phyloP scores from a whole-genome alignment of 2,797 vertebrate species.

The Enteromius viviparus region DNA sequence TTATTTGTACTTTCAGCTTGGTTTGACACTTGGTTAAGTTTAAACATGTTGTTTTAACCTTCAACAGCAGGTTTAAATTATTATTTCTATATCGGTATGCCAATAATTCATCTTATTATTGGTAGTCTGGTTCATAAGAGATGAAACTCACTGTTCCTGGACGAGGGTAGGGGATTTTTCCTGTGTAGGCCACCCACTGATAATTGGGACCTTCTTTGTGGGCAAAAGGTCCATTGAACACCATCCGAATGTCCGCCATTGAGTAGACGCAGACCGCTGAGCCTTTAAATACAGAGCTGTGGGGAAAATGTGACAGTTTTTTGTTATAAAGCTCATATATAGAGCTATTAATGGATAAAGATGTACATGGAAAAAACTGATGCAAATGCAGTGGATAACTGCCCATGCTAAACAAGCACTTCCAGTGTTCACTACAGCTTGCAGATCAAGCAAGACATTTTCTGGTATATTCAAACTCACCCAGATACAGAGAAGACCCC shows the following conservation, averaged over 20 bases:
- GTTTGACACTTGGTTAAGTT: neutral
- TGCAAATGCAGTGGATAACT: neutral
- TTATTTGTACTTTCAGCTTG: neutral
- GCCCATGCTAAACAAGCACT: neutral
- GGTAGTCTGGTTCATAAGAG: conserved; percentile 18
- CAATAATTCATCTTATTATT: conserved; percentile 39
- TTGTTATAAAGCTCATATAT: neutral
- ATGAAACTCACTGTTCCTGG: conserved; percentile 90
- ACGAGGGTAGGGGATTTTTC: conserved; percentile 97
- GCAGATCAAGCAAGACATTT: neutral
- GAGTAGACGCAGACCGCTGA: conserved; percentile 98
- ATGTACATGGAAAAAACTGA: neutral
- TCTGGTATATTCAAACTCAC: conserved; percentile 74
- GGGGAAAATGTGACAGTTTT: conserved; percentile 55
- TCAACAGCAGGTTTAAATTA: neutral
- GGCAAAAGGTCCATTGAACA: conserved; percentile 97
- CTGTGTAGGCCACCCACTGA: conserved; percentile 97
- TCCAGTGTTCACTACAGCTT: neutral
- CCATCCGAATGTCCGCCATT: conserved; percentile 98
- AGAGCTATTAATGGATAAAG: neutral
- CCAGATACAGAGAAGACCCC: conserved; percentile 95
- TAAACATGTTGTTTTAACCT: neutral
- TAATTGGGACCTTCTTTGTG: conserved; percentile 99
- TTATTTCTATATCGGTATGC: neutral
- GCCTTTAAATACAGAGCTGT: conserved; percentile 95